Conservation (phyloP, 2,888 invertebrate genomes). For the Drosophila merina region DNA sequence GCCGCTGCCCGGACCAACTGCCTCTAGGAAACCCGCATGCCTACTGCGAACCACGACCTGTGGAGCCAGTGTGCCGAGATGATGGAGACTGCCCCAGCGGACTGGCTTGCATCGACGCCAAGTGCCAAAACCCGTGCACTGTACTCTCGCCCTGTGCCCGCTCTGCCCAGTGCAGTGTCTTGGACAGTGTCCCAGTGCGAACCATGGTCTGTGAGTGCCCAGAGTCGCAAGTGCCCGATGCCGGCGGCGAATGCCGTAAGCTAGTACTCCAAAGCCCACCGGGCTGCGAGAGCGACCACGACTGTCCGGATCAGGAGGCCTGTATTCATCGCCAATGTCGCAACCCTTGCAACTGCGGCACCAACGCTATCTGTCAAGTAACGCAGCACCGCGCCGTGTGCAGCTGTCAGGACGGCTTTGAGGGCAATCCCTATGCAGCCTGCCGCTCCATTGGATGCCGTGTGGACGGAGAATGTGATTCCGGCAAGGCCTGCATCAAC, state of each 20-base stretch:
- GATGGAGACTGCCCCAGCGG: constrained; percentile 93
- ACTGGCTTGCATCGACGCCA: constrained; percentile 91
- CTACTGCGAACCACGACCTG: constrained; percentile 87
- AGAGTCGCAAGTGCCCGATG: constrained; percentile 92
- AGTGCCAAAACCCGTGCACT: constrained; percentile 91
- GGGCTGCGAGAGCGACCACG: constrained; percentile 91
- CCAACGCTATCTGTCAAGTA: constrained; percentile 92
- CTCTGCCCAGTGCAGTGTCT: constrained; percentile 91
- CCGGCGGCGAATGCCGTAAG: constrained; percentile 91
- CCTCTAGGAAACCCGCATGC: constrained; percentile 92
- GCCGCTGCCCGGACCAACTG: constrained; percentile 91
- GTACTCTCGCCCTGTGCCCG: constrained; percentile 90
- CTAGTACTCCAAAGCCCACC: constrained; percentile 88
- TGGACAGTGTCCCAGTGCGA: constrained; percentile 93
- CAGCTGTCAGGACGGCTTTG: constrained; percentile 92
- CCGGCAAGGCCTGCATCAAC: constrained; percentile 92
- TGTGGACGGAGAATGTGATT: constrained; percentile 92
- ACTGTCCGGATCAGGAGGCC: constrained; percentile 91
- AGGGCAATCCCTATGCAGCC: constrained; percentile 93
- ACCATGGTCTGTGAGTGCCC: constrained; percentile 95
- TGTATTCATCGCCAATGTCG: constrained; percentile 94
- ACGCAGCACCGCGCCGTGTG: constrained; percentile 94
- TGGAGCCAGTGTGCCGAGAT: constrained; percentile 88
- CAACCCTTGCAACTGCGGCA: constrained; percentile 94
- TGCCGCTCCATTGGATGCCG: constrained; percentile 93